These are phyloP conservation scores for Apocrypta bakeri DNA, from an alignment of 1,140 invertebrate species.

Conservation along the genomic window DNA sequence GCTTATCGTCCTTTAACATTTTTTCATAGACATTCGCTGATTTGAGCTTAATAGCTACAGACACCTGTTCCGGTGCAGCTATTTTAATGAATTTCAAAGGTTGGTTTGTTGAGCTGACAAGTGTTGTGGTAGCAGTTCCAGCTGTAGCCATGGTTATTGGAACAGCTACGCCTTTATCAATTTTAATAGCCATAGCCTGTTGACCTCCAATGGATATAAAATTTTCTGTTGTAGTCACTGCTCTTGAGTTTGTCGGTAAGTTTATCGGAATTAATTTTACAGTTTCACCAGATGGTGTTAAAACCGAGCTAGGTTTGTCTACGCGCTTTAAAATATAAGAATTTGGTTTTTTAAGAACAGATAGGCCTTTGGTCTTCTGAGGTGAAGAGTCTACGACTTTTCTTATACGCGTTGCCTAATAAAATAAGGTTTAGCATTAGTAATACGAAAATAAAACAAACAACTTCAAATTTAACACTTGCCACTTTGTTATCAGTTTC, in stretches of 20 bases:
- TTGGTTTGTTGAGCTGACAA: conserved; percentile 23
- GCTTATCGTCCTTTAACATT: conserved; percentile 65
- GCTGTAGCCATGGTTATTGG: conserved; percentile 37
- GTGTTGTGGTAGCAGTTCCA: conserved; percentile 8
- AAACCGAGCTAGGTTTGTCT: conserved; percentile 29
- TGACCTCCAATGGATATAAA: conserved; percentile 45
- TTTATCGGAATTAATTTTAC: conserved; percentile 62
- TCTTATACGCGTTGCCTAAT: conserved; percentile 61
- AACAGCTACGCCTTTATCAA: conserved; percentile 54
- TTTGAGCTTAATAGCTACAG: conserved; percentile 59
- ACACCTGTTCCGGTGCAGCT: conserved; percentile 26
- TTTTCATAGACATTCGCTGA: conserved; percentile 57
- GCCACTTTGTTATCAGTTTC: conserved; percentile 55
- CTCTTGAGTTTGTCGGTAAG: conserved; percentile 40
- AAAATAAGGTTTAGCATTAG: conserved; percentile 20
- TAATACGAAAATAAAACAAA: background rate
- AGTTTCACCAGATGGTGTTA: conserved; percentile 48
- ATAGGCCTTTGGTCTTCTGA: conserved; percentile 56
- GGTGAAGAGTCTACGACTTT: conserved; percentile 64
- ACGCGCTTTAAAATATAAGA: conserved; percentile 65
- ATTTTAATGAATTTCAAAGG: conserved; percentile 51
- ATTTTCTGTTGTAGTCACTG: conserved; percentile 38
- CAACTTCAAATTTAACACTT: conserved; percentile 37
- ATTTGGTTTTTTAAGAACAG: conserved; percentile 63
- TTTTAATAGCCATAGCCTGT: conserved; percentile 48